Base-by-base conservation (phyloP, 2,888 invertebrate species). In the Microplitis deprimator region DNA sequence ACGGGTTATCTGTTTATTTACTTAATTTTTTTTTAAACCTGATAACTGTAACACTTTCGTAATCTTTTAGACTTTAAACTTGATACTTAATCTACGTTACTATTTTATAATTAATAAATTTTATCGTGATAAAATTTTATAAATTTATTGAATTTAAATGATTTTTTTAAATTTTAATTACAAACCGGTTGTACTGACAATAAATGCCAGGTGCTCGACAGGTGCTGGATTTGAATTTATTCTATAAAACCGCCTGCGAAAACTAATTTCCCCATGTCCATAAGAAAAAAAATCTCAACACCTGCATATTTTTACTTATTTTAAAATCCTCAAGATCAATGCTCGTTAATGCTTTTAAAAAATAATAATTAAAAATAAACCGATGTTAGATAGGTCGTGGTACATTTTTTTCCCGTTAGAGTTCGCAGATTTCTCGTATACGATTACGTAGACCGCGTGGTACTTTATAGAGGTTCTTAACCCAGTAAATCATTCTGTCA, bases 401-500 rank as follows among this genome's bases (percentile, higher is more conserved):
- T 72, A 61, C 62, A 62, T 16, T 62, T 72, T 72, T 72, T 39
- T 72, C 71, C 71, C 71, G 62, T 70, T 70, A 69, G 69, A 41
- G 50, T 17, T 50, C 69, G 40, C 40, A 68, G 50, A 50, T 50
- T 50, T 50, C 50, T 50, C 50, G 50, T 50, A 50, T 50, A 50
- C 13, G 50, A 50, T 50, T 50, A 50, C 13, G 50, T 50, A 50
- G 50, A 50, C 50, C 50, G 50, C 50, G 50, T 29, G 29, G 29
- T 13, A 50, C 50, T 50, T 84, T 83, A 84, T 84, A 85, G 85
- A 86, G 87, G 85, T 87, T 87, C 84, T 84, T 85, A 84, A 87
- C 85, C 86, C 82, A 85, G 82, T 87, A 87, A 87, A 84, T 87
- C 86, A 87, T 77, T 62, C 81, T 79, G 81, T 75, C 80, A 81